These are phyloP conservation scores for Casuarius casuarius DNA, from an alignment of 2,113 vertebrate species.

Conservation along the genomic window DNA sequence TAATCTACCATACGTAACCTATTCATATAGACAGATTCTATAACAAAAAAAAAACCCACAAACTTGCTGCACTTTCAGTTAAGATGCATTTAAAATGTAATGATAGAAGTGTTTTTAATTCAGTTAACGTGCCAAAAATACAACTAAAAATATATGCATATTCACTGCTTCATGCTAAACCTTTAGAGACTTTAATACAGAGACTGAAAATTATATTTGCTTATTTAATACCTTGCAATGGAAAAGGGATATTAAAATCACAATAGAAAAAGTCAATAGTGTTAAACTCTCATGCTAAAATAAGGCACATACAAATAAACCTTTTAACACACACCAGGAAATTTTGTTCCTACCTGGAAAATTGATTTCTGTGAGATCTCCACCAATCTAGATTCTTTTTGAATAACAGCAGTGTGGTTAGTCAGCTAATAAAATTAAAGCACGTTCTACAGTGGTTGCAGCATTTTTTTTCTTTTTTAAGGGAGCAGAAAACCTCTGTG, in stretches of 20 bases:
- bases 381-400: constrained; percentile 36
- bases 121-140: background rate
- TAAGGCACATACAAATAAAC: constrained; percentile 14
- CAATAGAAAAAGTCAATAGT: background rate
- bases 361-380: background rate
- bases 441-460: background rate
- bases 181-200: background rate
- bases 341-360: constrained; percentile 33
- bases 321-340: constrained; percentile 8
- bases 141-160: background rate
- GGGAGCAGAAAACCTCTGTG: background rate
- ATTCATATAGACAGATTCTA: background rate
- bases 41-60: background rate
- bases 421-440: background rate
- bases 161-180: background rate
- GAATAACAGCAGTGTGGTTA: background rate
- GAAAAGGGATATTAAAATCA: background rate
- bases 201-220: constrained; percentile 23
- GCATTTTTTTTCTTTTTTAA: background rate
- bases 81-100: background rate
- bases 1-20: background rate
- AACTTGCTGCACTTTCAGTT: background rate
- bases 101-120: background rate
- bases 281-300: constrained; percentile 29
- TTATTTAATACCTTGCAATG: background rate